Base-by-base conservation (phyloP, 2,888 invertebrate genomes). In the Drosophila merina region DNA sequence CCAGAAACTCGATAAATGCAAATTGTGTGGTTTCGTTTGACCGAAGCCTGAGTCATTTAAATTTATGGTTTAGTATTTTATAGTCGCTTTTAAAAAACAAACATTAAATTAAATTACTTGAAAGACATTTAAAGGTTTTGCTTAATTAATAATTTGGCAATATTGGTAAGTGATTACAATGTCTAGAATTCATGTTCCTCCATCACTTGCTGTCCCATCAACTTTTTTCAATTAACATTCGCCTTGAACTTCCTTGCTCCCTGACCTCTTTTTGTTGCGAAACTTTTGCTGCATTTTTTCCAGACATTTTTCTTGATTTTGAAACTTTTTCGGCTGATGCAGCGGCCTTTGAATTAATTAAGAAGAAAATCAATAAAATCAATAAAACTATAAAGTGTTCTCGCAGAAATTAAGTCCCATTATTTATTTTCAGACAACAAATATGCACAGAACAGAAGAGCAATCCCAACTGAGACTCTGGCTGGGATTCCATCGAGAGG, bases 301-400 rank as follows among this genome's bases (percentile, higher is more conserved):
- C 57, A 57, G 57, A 40, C 57, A 71, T 79, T 75, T n/a, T 36
- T n/a, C 64, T 73, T 60, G 45, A 25, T 36, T 59, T 48, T 54
- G 10, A 10, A 84, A 84, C 81, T 62, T 75, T 81, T 74, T 66
- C 40, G 50, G 58, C 49, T 57, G 70, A 10, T 54, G 72, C 57
- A 36, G 62, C 68, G 62, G 69, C 30, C 52, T 60, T 66, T 51
- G 75, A 77, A 82, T 81, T 79, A 81, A 77, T 79, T 74, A 81
- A 44, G 68, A 52, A 68, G 20, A 20, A 20, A 20, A 20, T 20
- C 20, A 20, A 20, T 20, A 33, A 72, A 78, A 71, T 64, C 68
- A 63, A 73, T 55, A 48, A 68, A 71, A 64, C 45, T 55, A 31
- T 48, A n/a, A 49, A 60, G 55, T 50, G 47, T 47, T 26, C 8